Percentiles rank a stretch among this genome's conserved stretches.
phyloP scores from a whole-genome alignment of 1,140 invertebrate species.

The Zaprionus lachaisei region DNA sequence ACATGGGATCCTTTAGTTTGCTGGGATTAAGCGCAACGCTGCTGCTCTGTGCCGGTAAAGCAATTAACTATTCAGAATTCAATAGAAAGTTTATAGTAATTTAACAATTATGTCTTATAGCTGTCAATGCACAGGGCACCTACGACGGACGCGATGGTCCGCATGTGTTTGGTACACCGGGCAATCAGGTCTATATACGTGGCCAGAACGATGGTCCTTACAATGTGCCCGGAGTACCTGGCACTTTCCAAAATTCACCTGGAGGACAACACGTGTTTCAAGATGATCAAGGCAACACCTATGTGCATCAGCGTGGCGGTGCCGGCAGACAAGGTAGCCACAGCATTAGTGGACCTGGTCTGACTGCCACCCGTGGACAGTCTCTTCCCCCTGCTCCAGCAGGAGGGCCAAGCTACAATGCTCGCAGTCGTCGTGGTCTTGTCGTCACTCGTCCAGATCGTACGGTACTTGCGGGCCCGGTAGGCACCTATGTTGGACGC shows the following conservation, averaged over 20 bases:
- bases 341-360: not conserved
- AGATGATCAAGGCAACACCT: constrained; percentile 56
- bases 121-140: constrained; percentile 39
- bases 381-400: not conserved
- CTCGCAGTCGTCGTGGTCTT: not conserved
- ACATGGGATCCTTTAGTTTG: constrained; percentile 19
- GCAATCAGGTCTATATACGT: constrained; percentile 60
- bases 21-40: constrained; percentile 31
- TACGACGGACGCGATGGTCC: constrained; percentile 60
- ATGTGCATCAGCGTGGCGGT: constrained; percentile 41
- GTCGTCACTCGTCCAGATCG: constrained; percentile 16
- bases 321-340: constrained; percentile 17
- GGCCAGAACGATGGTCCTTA: constrained; percentile 54
- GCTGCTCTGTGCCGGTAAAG: constrained; percentile 33
- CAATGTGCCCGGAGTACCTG: constrained; percentile 50
- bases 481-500: not conserved
- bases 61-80: not conserved
- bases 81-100: not conserved
- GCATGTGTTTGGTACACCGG: constrained; percentile 50
- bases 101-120: not conserved
- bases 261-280: constrained; percentile 49
- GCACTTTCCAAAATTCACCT: constrained; percentile 45
- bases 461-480: not conserved
- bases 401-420: not conserved
- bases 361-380: not conserved